These are phyloP conservation scores for Mechanitis mazaeus DNA, from an alignment of 2,888 invertebrate species.

Conservation along the genomic window DNA sequence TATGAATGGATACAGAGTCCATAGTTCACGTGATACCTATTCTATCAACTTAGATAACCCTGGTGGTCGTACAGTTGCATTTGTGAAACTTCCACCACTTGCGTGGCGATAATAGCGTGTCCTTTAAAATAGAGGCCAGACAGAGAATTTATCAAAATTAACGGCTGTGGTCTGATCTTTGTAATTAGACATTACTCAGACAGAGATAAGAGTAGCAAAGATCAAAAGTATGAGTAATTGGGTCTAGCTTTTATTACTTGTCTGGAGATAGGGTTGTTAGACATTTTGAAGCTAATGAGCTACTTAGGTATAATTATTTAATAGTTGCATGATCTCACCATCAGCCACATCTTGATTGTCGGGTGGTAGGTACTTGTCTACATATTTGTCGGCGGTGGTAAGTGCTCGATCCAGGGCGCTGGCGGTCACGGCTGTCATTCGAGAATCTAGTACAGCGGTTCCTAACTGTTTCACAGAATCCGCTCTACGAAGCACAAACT, in stretches of 20 bases:
- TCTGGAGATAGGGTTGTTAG: too few species aligned
- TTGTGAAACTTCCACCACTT: neutral
- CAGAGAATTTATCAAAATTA: neutral
- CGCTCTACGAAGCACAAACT: conserved; percentile 86
- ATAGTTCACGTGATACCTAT: neutral
- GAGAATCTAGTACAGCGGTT: conserved; percentile 80
- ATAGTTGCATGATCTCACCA: conserved; percentile 54
- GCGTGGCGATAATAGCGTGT: neutral
- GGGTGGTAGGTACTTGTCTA: conserved; percentile 87
- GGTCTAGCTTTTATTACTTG: too few species aligned
- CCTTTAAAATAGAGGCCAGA: neutral
- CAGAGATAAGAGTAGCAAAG: conserved; percentile 18
- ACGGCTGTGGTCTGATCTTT: neutral
- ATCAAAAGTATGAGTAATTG: conserved; percentile 9
- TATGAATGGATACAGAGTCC: conserved; percentile 3
- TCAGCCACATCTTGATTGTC: conserved; percentile 80
- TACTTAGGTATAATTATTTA: too few species aligned
- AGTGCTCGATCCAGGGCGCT: conserved; percentile 85
- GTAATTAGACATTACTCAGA: conserved; percentile 28
- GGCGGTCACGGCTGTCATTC: conserved; percentile 84
- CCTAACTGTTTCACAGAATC: conserved; percentile 90
- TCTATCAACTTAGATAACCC: conserved; percentile 12
- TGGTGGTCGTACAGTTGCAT: conserved; percentile 4
- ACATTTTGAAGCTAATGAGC: too few species aligned
- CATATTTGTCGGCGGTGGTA: conserved; percentile 86